These are phyloP conservation scores for Penaeus monodon DNA, from an alignment of 2,888 invertebrate genomes.

Conservation along the genomic window DNA sequence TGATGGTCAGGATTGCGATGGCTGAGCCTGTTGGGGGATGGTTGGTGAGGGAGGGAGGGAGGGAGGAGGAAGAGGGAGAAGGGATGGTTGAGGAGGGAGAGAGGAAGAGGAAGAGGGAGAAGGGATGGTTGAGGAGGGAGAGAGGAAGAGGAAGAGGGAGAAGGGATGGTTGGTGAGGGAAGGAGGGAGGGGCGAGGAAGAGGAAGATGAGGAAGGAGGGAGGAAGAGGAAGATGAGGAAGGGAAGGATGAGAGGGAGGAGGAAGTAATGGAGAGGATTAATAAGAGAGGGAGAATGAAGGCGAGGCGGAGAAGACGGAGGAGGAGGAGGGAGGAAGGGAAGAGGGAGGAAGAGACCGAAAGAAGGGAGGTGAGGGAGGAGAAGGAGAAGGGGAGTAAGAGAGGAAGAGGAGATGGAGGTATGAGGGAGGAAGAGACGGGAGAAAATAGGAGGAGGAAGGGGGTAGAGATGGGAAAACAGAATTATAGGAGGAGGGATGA, in stretches of 20 bases:
- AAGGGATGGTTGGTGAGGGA: not conserved
- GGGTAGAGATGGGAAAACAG: no score
- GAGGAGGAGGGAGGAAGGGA: no score
- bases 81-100: not conserved
- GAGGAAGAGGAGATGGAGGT: no score
- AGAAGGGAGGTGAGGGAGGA: no score
- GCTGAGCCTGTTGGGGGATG: slow-evolving; percentile 78
- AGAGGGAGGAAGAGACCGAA: no score
- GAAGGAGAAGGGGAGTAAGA: no score
- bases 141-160: not conserved
- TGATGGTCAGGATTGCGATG: slow-evolving; percentile 95
- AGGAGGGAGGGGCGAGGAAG: not conserved
- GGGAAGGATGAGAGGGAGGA: not conserved
- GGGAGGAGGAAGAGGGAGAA: not conserved
- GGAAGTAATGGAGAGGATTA: not conserved
- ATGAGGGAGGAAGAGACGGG: no score
- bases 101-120: not conserved
- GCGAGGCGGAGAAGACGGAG: no score
- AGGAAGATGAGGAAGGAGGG: not conserved
- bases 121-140: not conserved
- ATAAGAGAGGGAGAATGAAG: no score
- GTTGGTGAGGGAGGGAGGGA: not conserved
- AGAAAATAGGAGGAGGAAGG: no score
- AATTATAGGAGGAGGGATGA: no score
- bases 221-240: not conserved